phyloP scores from a whole-genome alignment of 2,888 invertebrate genomes.

The Frankliniella fusca region DNA sequence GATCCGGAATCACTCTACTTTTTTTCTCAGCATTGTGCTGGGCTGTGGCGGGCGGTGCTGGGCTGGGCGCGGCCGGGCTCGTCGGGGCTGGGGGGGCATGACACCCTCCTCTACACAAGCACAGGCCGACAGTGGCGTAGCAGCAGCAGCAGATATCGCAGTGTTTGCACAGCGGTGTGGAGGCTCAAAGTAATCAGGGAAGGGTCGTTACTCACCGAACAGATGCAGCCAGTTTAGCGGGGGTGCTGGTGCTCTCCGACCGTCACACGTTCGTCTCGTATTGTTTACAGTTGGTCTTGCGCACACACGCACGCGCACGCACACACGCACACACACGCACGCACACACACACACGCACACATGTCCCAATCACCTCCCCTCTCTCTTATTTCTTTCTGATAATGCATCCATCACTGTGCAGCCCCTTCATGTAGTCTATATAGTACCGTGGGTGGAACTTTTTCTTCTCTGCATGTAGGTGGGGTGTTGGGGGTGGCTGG shows the following conservation, averaged over 20 bases:
- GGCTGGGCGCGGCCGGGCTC: not conserved
- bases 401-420: no score
- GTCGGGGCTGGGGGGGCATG: not conserved
- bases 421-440: no score
- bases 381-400: not conserved
- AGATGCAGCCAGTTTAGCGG: no score
- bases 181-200: no score
- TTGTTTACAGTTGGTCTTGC: not conserved
- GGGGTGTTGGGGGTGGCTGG: no score
- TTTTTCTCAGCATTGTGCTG: not conserved
- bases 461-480: no score
- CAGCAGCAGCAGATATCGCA: not conserved
- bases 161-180: not conserved
- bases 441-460: no score
- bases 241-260: no score
- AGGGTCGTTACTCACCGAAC: no score
- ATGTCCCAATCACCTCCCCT: not conserved
- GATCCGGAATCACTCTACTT: conserved; percentile 16
- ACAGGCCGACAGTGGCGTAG: not conserved
- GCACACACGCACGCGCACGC: not conserved
- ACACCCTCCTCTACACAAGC: not conserved
- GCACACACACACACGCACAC: not conserved
- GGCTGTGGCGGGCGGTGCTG: not conserved
- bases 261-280: no score
- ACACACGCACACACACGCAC: not conserved